Conservation (phyloP, 2,888 invertebrate genomes). For the Cosmorhoe ocellata region DNA sequence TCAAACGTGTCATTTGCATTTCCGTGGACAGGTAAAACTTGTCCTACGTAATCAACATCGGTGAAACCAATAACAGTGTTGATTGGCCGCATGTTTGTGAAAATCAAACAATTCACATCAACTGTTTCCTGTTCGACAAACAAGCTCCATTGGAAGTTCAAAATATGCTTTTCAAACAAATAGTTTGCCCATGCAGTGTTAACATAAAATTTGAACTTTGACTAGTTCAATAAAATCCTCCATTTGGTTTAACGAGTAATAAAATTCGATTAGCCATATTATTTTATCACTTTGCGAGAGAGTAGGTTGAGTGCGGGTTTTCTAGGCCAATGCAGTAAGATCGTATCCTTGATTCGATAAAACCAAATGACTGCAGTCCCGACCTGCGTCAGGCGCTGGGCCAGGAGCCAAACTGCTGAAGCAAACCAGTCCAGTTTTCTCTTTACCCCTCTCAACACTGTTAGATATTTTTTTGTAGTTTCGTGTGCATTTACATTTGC, state of each 20-base stretch:
- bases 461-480: conserved; percentile 24
- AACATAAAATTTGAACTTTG: conserved; percentile 41
- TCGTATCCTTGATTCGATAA: conserved; percentile 48
- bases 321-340: conserved; percentile 58
- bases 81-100: conserved; percentile 15
- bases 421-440: conserved; percentile 37
- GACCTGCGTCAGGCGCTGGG: conserved; percentile 48
- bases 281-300: conserved; percentile 41
- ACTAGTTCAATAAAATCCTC: conserved; percentile 45
- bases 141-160: conserved; percentile 4
- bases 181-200: conserved; percentile 6
- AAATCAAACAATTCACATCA: conserved; percentile 23
- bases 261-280: conserved; percentile 44
- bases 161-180: too few relatives aligned
- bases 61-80: conserved; percentile 29
- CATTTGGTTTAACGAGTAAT: conserved; percentile 39
- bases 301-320: conserved; percentile 46
- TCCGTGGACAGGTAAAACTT: conserved; percentile 44
- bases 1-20: conserved; percentile 36
- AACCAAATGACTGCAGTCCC: conserved; percentile 46
- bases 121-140: conserved; percentile 22
- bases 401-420: conserved; percentile 53
- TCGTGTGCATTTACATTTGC: background rate
- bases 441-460: too few relatives aligned
- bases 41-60: conserved; percentile 32